Evolutionary conservation across 2,888 invertebrate genomes (phyloP).

Genomic region (Eupithecia centaureata): DNA sequence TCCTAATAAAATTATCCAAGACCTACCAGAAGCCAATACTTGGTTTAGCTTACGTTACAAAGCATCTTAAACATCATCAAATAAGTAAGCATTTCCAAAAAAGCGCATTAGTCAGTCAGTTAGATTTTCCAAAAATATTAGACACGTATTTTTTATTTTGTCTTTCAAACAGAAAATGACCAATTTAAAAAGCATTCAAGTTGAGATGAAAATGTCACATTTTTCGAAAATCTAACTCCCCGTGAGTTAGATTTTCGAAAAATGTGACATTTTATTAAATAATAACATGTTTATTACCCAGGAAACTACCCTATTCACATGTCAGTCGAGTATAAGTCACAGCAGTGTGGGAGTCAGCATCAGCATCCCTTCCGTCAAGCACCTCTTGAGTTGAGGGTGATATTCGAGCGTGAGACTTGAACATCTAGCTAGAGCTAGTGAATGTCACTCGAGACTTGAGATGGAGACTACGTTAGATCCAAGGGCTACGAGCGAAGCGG

Average conservation of each 20-base stretch:
- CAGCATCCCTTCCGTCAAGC: slow-evolving; percentile 8
- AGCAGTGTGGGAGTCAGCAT: slow-evolving; percentile 17
- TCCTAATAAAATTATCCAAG: background rate
- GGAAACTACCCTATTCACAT: no score
- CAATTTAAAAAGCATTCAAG: no score
- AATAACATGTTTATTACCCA: no score
- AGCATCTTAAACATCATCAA: background rate
- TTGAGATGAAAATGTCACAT: no score
- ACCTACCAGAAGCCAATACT: background rate
- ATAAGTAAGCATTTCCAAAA: no score
- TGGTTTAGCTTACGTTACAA: background rate
- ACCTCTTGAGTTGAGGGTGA: slow-evolving; percentile 25
- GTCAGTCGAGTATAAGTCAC: slow-evolving; percentile 13
- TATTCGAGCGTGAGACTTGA: slow-evolving; percentile 18
- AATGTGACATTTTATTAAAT: no score
- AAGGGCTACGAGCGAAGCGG: background rate
- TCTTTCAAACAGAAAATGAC: no score
- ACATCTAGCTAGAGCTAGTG: background rate
- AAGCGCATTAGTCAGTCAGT: no score
- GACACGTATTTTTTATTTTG: no score
- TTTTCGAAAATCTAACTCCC: no score
- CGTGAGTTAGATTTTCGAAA: no score
- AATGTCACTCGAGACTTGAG: background rate
- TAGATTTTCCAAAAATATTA: no score
- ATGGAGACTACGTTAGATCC: background rate